Conservation (phyloP, 2,888 invertebrate species). For the Mimas tiliae region DNA sequence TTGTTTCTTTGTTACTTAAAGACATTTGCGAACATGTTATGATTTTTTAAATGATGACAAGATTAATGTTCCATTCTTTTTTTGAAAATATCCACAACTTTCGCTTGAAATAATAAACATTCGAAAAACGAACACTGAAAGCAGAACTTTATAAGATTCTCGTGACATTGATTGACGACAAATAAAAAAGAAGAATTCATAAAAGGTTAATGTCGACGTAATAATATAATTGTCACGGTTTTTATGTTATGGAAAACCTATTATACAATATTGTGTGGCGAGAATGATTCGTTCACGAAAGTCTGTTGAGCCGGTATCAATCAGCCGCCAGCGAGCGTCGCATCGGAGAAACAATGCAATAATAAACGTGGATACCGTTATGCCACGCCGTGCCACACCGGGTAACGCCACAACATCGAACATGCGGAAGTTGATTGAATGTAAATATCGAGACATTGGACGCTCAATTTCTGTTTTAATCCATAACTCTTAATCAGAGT, state of each 20-base stretch:
- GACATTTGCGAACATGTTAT: constrained; percentile 1
- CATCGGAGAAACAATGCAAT: constrained; percentile 46
- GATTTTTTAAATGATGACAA: constrained; percentile 5
- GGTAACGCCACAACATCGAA: constrained; percentile 34
- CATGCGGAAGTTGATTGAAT: constrained; percentile 31
- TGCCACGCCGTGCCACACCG: constrained; percentile 41
- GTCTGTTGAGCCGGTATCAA: constrained; percentile 41
- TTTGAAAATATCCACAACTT: constrained; percentile 10
- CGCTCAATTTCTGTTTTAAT: not conserved
- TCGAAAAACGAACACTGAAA: constrained; percentile 10
- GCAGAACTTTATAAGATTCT: constrained; percentile 5
- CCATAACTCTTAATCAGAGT: no score
- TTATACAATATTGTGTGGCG: constrained; percentile 5
- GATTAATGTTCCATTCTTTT: constrained; percentile 3
- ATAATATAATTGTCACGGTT: constrained; percentile 18
- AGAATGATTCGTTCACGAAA: constrained; percentile 28
- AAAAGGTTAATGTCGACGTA: constrained; percentile 6
- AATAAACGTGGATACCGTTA: constrained; percentile 48
- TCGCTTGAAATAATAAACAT: constrained; percentile 2
- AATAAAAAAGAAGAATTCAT: constrained; percentile 19
- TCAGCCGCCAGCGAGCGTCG: constrained; percentile 41
- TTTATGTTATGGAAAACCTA: constrained; percentile 10
- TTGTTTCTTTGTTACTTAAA: constrained; percentile 6
- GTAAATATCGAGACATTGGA: constrained; percentile 35
- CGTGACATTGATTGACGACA: constrained; percentile 23